Percentiles rank a stretch among this genome's conserved stretches.
phyloP scores from a whole-genome alignment of 2,113 vertebrate species.

The Aegithalos caudatus region DNA sequence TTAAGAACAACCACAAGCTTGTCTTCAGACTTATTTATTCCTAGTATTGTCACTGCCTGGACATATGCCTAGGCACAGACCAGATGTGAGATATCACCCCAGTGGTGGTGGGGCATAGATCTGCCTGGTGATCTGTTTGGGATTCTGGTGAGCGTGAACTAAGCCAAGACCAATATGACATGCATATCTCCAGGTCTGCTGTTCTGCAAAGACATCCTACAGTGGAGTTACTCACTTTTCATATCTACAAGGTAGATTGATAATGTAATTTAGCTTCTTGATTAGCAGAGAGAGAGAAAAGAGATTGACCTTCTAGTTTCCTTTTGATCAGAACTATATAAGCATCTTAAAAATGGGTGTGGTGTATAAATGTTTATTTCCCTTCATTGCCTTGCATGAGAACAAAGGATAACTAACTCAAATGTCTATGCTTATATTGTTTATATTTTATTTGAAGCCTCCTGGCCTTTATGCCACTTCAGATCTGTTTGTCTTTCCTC shows the following conservation, averaged over 20 bases:
- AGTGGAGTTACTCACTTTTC: neutral
- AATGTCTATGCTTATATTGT: neutral
- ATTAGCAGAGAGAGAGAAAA: neutral
- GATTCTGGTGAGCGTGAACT: accelerated
- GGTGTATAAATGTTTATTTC: neutral
- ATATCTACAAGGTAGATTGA: neutral
- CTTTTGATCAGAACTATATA: neutral
- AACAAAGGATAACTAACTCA: neutral
- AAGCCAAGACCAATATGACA: neutral
- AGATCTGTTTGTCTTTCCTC: neutral
- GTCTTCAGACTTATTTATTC: neutral
- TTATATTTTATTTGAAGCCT: neutral
- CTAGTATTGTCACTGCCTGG: neutral
- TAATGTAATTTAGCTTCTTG: neutral
- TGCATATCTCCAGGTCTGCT: neutral
- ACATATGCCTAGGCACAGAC: neutral
- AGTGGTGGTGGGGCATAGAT: accelerated
- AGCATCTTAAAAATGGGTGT: neutral
- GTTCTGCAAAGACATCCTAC: neutral
- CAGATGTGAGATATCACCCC: neutral
- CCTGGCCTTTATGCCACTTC: neutral
- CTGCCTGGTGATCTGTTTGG: neutral
- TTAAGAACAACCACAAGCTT: neutral
- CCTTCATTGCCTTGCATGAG: neutral
- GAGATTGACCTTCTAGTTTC: neutral